Base-by-base conservation (phyloP, 2,113 vertebrate species). In the Uria lomvia region DNA sequence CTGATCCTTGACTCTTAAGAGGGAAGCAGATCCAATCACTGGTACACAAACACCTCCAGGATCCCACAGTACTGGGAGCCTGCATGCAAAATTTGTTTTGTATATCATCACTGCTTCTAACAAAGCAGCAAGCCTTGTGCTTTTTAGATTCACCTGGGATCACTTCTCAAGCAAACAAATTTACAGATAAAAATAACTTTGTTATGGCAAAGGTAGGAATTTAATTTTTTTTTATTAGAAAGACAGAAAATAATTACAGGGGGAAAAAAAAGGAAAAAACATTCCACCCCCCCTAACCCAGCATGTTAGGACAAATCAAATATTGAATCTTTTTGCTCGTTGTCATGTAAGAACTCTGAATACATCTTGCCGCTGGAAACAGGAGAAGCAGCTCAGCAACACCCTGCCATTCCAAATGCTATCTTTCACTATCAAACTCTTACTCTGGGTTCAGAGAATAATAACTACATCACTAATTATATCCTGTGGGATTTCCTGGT, bases 1-100 rank as follows among this genome's bases (percentile, higher is more conserved):
- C 56, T 72, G 79, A 96, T 75, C 62, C 79, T 83, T 93, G 75
- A 91, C 92, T 83, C n/a, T 36, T 75, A 82, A 89, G 58, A 67
- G 86, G 43, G 67, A 91, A 86, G 80, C 40, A 88, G 77, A 81
- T 85, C 52, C 77, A 85, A 53, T 42, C 65, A 71, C 38, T 34
- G 19, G 47, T 52, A 85, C 55, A 21, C 70, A 90, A 74, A 87
- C 50, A 81, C 24, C 56, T 45, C 74, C 65, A 92, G 60, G 65
- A 92, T 66, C 40, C 59, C 55, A 60, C 15, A 70, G 38, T 38
- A 56, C 34, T 40, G 12, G 24, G 45, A 85, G 45, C 21, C 70
- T 42, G 52, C 55, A 58, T 17, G 14, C 3, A 58, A 55, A 58
- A 90, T 45, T 43, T 85, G 30, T 43, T 87, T 66, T 49, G 16